phyloP scores from a whole-genome alignment of 2,888 invertebrate species.

The Crematogaster levior region DNA sequence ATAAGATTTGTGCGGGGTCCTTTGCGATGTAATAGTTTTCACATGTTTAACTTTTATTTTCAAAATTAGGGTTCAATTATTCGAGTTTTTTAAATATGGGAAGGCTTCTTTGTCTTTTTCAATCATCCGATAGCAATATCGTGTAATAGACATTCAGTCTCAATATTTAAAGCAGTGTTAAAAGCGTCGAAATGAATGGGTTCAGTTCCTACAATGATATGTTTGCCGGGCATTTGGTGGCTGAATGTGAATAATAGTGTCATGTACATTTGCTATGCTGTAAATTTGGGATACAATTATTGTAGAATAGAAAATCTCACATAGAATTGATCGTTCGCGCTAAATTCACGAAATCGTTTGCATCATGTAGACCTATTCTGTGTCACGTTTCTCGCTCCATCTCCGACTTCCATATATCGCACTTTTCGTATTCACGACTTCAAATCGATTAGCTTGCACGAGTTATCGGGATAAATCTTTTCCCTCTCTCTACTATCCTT shows the following conservation, averaged over 20 bases:
- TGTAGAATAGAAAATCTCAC: slow-evolving; percentile 68
- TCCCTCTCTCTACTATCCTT: background rate
- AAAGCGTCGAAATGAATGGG: slow-evolving; percentile 74
- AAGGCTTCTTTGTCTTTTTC: slow-evolving; percentile 26
- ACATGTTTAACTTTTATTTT: background rate
- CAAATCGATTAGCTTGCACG: slow-evolving; percentile 55
- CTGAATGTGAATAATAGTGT: slow-evolving; percentile 75
- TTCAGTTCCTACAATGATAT: slow-evolving; percentile 80
- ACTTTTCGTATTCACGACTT: slow-evolving; percentile 20
- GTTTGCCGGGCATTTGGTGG: slow-evolving; percentile 78
- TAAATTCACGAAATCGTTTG: slow-evolving; percentile 59
- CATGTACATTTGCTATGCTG: slow-evolving; percentile 75
- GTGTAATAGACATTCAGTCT: slow-evolving; percentile 52
- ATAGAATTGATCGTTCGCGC: slow-evolving; percentile 64
- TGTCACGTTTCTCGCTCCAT: slow-evolving; percentile 35
- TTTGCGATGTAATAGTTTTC: slow-evolving; percentile 3
- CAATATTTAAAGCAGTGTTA: slow-evolving; percentile 71
- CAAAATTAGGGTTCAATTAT: background rate
- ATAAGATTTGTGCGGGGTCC: too few species aligned
- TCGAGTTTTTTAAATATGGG: background rate
- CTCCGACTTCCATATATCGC: slow-evolving; percentile 46
- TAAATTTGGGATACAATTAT: slow-evolving; percentile 64
- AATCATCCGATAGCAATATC: slow-evolving; percentile 59
- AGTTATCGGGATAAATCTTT: slow-evolving; percentile 57
- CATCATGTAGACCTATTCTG: slow-evolving; percentile 60